These are phyloP conservation scores for Pteria penguin DNA, from an alignment of 2,888 invertebrate species.

Conservation along the genomic window DNA sequence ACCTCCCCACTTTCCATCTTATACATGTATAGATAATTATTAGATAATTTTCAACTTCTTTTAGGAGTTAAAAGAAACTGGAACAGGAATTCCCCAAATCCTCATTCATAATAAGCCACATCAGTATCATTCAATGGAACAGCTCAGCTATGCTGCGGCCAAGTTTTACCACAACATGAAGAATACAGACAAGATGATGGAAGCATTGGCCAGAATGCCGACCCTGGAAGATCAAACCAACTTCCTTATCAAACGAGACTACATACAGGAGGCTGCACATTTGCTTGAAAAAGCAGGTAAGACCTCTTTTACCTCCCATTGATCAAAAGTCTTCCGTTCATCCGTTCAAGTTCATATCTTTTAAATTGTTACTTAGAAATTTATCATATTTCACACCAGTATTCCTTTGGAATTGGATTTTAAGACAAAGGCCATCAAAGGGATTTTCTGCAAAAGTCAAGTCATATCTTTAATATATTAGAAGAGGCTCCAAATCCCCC, in stretches of 20 bases:
- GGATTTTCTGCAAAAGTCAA: too few species aligned
- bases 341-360: too few species aligned
- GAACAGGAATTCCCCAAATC: slow-evolving; percentile 46
- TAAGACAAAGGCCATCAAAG: too few species aligned
- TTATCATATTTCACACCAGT: too few species aligned
- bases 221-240: slow-evolving; percentile 54
- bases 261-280: slow-evolving; percentile 55
- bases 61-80: slow-evolving; percentile 51
- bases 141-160: slow-evolving; percentile 65
- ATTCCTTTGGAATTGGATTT: too few species aligned
- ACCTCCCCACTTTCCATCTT: too few species aligned
- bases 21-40: too few species aligned
- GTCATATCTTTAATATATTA: too few species aligned
- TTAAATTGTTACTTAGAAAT: neutral
- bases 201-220: slow-evolving; percentile 58
- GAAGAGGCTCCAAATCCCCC: too few species aligned
- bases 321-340: too few species aligned
- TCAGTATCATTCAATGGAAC: slow-evolving; percentile 54
- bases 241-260: slow-evolving; percentile 60
- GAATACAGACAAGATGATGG: slow-evolving; percentile 60
- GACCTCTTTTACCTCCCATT: too few species aligned
- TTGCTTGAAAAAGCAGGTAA: slow-evolving; percentile 58
- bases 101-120: slow-evolving; percentile 58
- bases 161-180: slow-evolving; percentile 53
- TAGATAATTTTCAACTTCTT: too few species aligned